Percentiles rank a stretch among this genome's conserved stretches.
phyloP scores from a whole-genome alignment of 2,888 invertebrate species.

The Cosmia pyralina region DNA sequence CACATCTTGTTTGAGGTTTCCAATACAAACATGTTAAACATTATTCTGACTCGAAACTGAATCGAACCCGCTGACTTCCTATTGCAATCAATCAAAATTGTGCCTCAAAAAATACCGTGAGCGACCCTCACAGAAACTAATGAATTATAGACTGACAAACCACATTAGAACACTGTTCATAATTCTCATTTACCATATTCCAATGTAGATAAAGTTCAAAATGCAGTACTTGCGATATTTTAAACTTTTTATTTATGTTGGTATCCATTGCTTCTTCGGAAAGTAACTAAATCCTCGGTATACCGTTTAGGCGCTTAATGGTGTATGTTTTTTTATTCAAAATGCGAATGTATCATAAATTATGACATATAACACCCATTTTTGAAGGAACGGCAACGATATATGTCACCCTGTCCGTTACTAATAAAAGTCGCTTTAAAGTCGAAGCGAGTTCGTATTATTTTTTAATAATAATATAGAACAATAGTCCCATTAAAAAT shows the following conservation, averaged over 20 bases:
- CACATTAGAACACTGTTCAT: neutral
- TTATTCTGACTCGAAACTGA: constrained; percentile 45
- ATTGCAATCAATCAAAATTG: constrained; percentile 68
- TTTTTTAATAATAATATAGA: constrained; percentile 7
- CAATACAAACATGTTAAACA: constrained; percentile 58
- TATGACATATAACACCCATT: constrained; percentile 84
- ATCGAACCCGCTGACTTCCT: constrained; percentile 64
- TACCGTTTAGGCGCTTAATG: constrained; percentile 87
- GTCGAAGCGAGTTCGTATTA: constrained; percentile 21
- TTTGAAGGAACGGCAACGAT: constrained; percentile 64
- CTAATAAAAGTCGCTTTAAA: constrained; percentile 29
- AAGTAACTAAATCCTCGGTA: constrained; percentile 84
- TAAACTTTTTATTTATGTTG: constrained; percentile 24
- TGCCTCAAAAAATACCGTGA: constrained; percentile 57
- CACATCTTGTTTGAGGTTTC: constrained; percentile 49
- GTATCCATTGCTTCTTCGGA: constrained; percentile 70
- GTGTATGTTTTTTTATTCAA: constrained; percentile 76
- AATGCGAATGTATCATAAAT: constrained; percentile 84
- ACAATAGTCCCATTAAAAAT: constrained; percentile 43
- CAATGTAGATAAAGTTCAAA: constrained; percentile 30
- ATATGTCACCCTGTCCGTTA: constrained; percentile 56
- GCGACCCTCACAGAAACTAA: constrained; percentile 65
- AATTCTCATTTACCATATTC: neutral
- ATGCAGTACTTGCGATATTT: neutral
- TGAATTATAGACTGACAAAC: constrained; percentile 60